These are phyloP conservation scores for Erythrolamprus reginae DNA, from an alignment of 2,113 vertebrate genomes.

Conservation along the genomic window DNA sequence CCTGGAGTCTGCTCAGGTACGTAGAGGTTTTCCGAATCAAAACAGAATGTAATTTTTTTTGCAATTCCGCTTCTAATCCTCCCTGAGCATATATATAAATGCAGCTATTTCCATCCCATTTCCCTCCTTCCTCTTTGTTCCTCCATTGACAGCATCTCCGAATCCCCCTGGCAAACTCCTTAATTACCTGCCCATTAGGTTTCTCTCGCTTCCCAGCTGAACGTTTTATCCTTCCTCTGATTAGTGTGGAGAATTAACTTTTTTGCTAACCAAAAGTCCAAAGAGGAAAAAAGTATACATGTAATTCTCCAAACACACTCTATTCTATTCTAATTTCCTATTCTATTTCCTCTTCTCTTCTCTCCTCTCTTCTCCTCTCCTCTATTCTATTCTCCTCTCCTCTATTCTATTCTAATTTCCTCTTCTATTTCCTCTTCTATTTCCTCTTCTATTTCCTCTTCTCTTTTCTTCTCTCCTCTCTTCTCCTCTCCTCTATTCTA, in stretches of 20 bases:
- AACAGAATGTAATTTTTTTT: slow-evolving; percentile 2
- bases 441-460: no score
- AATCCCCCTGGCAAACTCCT: slow-evolving; percentile 35
- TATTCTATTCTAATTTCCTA: no score
- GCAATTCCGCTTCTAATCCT: slow-evolving; percentile 10
- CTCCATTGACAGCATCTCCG: slow-evolving; percentile 22
- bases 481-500: no score
- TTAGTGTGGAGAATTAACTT: neutral
- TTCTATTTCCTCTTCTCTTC: no score
- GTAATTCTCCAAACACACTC: neutral
- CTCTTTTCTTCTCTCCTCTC: no score
- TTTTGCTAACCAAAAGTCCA: neutral
- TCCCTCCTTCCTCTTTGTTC: slow-evolving; percentile 14
- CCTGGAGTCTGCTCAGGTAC: neutral
- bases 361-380: no score
- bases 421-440: no score
- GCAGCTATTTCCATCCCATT: slow-evolving; percentile 32
- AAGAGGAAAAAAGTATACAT: fast-evolving
- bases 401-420: no score
- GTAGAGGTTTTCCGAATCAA: slow-evolving; percentile 8
- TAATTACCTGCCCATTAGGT: slow-evolving; percentile 55
- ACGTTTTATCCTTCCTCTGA: slow-evolving; percentile 28
- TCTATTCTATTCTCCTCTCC: no score
- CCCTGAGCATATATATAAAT: slow-evolving; percentile 34
- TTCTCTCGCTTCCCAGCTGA: slow-evolving; percentile 29